Base-by-base conservation (phyloP, 1,140 invertebrate species). In the Tetramorium simillimum region DNA sequence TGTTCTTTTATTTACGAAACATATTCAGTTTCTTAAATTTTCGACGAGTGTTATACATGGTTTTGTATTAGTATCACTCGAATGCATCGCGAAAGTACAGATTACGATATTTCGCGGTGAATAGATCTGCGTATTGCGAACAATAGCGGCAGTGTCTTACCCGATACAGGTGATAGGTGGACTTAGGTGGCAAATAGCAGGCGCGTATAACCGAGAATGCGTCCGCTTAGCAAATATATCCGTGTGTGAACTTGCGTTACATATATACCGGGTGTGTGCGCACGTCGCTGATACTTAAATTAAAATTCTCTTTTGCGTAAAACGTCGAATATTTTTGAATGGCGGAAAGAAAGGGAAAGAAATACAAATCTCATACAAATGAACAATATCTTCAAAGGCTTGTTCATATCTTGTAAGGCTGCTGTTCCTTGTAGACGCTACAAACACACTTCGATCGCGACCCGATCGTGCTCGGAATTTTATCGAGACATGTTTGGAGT, bases 141-240 rank as follows among this genome's bases (percentile, higher is more conserved):
- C 89, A 90, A 90, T 90, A 89, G 89, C 89, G 77, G 88, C 86
- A 86, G 88, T 90, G 88, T 90, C 84, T 88, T 58, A 51, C 53
- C 75, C 6, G 72, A 69, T 73, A 43, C n/a, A 88, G 88, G 67
- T 85, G 86, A 90, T 89, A 90, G 80, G 78, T 89, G 60, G 88
- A 87, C 88, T 37, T 87, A 73, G 28, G 85, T 76, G 73, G 77
- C 88, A 82, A 89, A 88, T 90, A 70, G 49, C 51, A 65, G 53
- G 49, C 65, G 28, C 73, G 58, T 76, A 75, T 58, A 86, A 69
- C 53, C 56, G 88, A 80, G 89, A 90, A 90, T 87, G 73, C 75
- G 67, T 90, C 75, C 80, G 89, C 88, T 90, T 90, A 85, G 89
- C 86, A 63, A 87, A 90, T 73, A 33, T 76, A 87, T 89, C 75